Percentiles rank a stretch among this genome's conserved stretches.
Conservation (phyloP, 2,113 vertebrate genomes). For the Oenanthe melanoleuca region DNA sequence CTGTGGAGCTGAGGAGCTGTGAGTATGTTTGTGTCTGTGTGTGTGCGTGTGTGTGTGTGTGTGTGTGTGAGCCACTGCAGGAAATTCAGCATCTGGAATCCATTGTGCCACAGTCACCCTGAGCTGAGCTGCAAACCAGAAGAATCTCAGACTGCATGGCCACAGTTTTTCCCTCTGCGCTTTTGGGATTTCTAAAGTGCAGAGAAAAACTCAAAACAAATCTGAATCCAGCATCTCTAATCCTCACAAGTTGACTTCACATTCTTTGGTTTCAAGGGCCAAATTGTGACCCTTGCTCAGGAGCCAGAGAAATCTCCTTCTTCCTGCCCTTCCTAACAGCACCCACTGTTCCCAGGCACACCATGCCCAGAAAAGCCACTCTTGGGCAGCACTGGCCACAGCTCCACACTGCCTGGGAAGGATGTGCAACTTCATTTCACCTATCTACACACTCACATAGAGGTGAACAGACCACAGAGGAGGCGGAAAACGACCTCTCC, state of each 20-base stretch:
- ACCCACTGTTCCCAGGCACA: background rate
- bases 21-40: background rate
- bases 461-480: background rate
- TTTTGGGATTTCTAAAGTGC: background rate
- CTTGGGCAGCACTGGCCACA: background rate
- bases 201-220: background rate
- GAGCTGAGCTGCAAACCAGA: conserved; percentile 25
- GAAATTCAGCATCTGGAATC: conserved; percentile 70
- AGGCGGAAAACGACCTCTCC: background rate
- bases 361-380: background rate
- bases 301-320: background rate
- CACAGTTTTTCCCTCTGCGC: background rate
- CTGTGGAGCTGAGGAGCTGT: background rate
- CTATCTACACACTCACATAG: background rate
- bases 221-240: background rate
- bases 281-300: background rate
- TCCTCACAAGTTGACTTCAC: background rate
- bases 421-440: background rate
- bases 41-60: background rate
- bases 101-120: conserved; percentile 57
- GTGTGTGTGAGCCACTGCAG: background rate
- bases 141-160: background rate
- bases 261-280: conserved; percentile 6
- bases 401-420: background rate
- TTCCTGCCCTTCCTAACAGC: background rate